Conservation (phyloP, 1,140 invertebrate species). For the Dinoponera quadriceps region DNA sequence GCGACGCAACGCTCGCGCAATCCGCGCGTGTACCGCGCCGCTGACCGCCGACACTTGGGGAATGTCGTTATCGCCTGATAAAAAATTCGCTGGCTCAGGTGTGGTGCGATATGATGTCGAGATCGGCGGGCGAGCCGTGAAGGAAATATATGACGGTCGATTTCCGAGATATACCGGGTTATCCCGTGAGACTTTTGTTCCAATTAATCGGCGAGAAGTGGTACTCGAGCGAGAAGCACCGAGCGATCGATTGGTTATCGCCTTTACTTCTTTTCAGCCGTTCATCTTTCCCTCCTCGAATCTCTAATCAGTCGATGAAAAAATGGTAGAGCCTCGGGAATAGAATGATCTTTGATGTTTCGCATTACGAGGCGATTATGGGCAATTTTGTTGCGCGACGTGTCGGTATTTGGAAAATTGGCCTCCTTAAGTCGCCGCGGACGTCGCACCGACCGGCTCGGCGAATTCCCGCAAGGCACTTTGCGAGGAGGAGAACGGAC, state of each 20-base stretch:
- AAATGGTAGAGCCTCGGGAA: neutral
- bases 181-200: no score
- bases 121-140: neutral
- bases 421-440: neutral
- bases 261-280: no score
- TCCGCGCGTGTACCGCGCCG: neutral
- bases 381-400: neutral
- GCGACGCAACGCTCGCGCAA: neutral
- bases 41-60: no score
- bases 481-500: neutral
- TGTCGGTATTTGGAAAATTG: neutral
- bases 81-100: neutral
- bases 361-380: no score
- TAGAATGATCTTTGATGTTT: neutral
- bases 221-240: no score
- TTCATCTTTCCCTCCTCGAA: no score
- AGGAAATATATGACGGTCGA: neutral
- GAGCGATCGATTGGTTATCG: neutral
- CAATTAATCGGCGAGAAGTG: no score
- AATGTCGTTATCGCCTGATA: neutral
- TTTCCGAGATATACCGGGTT: no score
- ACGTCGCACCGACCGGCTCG: neutral
- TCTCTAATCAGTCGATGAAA: no score
- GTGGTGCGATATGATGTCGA: neutral
- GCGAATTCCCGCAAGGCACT: no score